Evolutionary conservation across 2,888 invertebrate genomes (phyloP), one percentile per base, ranked within the genome.

Genomic region (Vandiemenella viatica): DNA sequence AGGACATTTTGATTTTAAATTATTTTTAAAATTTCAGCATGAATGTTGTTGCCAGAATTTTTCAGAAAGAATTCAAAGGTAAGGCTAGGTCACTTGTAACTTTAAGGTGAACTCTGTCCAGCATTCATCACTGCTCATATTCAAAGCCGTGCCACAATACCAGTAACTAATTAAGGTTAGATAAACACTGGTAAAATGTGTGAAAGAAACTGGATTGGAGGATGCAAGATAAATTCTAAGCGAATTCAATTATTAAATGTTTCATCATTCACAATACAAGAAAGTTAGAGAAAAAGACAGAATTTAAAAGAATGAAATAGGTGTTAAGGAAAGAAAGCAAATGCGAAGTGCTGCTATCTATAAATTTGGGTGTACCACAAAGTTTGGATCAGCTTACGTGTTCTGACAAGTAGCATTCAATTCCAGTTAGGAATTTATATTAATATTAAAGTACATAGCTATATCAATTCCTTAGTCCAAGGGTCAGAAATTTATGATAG

Each of bases 61-160:
- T n/a, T n/a, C n/a, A n/a, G n/a, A n/a, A n/a, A n/a, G n/a, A n/a
- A n/a, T n/a, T n/a, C n/a, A n/a, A n/a, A n/a, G n/a, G n/a, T n/a
- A n/a, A n/a, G n/a, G n/a, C n/a, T n/a, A n/a, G n/a, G n/a, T n/a
- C n/a, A n/a, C n/a, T n/a, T n/a, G n/a, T n/a, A n/a, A n/a, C n/a
- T 32, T n/a, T n/a, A 32, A 32, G n/a, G 32, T 32, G 21, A 40
- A 40, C 13, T 46, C 19, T 42, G 18, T 40, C 26, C 47, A 47
- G 47, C 47, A 47, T 47, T 47, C 47, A 40, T 40, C 47, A 47
- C 42, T 17, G 26, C 42, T 20, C 46, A 47, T 23, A 32, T 23
- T 47, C 37, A 16, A 45, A 47, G 47, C 41, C 47, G 47, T 47
- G 47, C 47, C 40, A 26, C 41, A 42, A 8, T 32, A 32, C n/a